phyloP scores from a whole-genome alignment of 2,888 invertebrate species.

The Choristoneura rosaceana region DNA sequence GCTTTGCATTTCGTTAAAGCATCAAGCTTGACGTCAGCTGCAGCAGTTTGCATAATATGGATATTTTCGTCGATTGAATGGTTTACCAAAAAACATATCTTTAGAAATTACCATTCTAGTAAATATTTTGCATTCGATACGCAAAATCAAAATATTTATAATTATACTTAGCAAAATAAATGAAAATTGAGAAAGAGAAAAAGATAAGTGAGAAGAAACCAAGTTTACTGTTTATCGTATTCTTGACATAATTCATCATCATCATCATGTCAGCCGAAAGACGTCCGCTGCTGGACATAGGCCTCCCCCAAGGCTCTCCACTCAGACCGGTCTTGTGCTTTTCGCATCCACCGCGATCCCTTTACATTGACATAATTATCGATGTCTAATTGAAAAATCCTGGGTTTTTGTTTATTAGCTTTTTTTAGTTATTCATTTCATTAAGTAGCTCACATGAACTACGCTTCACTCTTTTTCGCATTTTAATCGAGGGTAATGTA shows the following conservation, averaged over 20 bases:
- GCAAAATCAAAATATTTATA: too few relatives aligned
- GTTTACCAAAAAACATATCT: not conserved
- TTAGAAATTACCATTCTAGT: too few relatives aligned
- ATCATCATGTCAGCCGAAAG: too few relatives aligned
- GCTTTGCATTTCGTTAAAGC: not conserved
- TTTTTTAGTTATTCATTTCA: not conserved
- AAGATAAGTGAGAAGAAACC: too few relatives aligned
- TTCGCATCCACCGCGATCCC: too few relatives aligned
- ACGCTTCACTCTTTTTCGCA: not conserved
- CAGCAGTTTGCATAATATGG: conserved; percentile 5
- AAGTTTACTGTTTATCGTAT: too few relatives aligned
- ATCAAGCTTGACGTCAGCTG: conserved; percentile 7
- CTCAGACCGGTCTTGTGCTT: too few relatives aligned
- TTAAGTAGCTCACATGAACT: not conserved
- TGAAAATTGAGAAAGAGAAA: too few relatives aligned
- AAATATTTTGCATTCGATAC: too few relatives aligned
- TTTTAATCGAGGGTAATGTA: not conserved
- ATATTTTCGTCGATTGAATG: not conserved
- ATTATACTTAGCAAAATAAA: too few relatives aligned
- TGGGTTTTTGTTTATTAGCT: not conserved
- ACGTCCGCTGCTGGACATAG: too few relatives aligned
- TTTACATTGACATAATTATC: not conserved
- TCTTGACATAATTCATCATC: not conserved
- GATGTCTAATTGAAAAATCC: not conserved
- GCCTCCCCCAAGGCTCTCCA: too few relatives aligned